phyloP scores from a whole-genome alignment of 2,797 vertebrate genomes.

The Myotis vivesi region DNA sequence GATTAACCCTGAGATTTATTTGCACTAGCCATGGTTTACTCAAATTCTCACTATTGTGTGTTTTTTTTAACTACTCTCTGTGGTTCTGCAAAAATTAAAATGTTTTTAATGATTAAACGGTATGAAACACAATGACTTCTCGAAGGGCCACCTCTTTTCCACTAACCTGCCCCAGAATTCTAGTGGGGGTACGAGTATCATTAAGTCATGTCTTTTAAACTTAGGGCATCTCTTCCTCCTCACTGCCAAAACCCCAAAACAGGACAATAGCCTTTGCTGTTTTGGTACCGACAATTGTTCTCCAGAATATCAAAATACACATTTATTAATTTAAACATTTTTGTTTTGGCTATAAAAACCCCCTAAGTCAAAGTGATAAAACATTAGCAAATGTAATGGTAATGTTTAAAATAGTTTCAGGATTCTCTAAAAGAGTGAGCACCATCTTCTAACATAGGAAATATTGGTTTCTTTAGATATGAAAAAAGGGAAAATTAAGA shows the following conservation, averaged over 20 bases:
- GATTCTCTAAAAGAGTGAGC: neutral
- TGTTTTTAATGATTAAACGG: neutral
- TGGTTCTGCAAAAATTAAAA: conserved; percentile 23
- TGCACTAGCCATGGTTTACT: neutral
- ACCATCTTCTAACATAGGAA: conserved; percentile 27
- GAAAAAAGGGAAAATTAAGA: neutral
- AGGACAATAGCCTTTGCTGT: neutral
- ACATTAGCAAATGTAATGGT: neutral
- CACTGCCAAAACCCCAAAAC: neutral
- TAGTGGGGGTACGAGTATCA: neutral
- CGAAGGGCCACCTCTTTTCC: neutral
- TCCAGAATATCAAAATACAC: conserved; percentile 13
- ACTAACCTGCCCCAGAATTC: neutral
- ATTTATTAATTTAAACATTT: conserved; percentile 5
- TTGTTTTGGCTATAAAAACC: neutral
- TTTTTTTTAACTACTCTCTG: neutral
- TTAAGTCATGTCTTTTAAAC: neutral
- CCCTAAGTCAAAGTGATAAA: conserved; percentile 25
- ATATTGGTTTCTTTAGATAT: neutral
- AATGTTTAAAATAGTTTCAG: conserved; percentile 21
- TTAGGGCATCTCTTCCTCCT: neutral
- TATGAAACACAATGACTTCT: neutral
- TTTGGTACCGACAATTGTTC: neutral
- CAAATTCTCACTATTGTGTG: neutral
- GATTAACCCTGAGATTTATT: neutral